Evolutionary conservation across 2,797 vertebrate species (phyloP).

Genomic region (Fratercula arctica): DNA sequence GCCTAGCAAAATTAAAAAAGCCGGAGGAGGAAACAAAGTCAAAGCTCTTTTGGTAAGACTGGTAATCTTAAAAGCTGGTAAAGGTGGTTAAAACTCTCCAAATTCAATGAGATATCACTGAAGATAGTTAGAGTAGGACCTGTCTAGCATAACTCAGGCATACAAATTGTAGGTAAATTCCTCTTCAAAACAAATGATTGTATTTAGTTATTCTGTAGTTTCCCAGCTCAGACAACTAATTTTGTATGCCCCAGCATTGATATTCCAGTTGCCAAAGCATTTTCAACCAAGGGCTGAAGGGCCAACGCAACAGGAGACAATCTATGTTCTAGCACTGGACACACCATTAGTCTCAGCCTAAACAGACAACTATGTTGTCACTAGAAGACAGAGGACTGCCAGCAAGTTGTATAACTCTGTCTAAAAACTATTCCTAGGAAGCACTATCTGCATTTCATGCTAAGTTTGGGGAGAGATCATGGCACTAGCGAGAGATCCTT

Average conservation of each 20-base stretch:
- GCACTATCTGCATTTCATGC: neutral
- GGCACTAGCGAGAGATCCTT: neutral
- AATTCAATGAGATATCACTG: neutral
- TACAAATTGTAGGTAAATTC: neutral
- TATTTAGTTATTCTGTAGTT: neutral
- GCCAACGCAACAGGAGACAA: rapidly evolving
- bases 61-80: neutral
- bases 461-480: neutral
- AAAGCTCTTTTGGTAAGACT: neutral
- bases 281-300: neutral
- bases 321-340: neutral
- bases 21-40: neutral
- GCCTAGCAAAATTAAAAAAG: neutral
- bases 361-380: neutral
- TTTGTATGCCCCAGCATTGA: neutral
- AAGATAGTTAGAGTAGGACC: neutral
- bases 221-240: neutral
- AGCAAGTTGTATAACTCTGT: neutral
- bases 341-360: too few species aligned
- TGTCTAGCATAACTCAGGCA: neutral
- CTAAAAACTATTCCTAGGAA: neutral
- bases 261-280: neutral
- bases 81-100: neutral
- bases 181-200: neutral
- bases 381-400: neutral